A percentile compares a stretch with the other conserved stretches of the same genome.
phyloP scores from a whole-genome alignment of 2,888 invertebrate genomes.

The Opisthograptis luteolata region DNA sequence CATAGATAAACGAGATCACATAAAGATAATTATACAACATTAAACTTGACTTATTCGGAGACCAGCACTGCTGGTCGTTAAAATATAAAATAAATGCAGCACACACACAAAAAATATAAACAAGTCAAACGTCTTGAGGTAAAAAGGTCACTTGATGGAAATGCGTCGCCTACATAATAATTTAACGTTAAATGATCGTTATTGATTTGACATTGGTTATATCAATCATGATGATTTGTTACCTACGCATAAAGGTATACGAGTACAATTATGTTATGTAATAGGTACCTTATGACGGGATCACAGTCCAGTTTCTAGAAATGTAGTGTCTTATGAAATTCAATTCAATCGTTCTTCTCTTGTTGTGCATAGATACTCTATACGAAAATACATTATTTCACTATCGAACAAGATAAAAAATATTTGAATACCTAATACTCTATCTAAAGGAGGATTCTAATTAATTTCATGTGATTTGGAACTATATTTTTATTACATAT shows the following conservation, averaged over 20 bases:
- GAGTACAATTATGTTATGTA: too few species aligned
- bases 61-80: too few species aligned
- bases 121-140: slow-evolving; percentile 28
- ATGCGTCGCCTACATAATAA: slow-evolving; percentile 56
- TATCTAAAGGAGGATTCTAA: not conserved
- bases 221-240: slow-evolving; percentile 57
- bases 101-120: slow-evolving; percentile 13
- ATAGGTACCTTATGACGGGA: not conserved
- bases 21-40: not conserved
- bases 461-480: too few species aligned
- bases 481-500: too few species aligned
- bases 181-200: slow-evolving; percentile 53
- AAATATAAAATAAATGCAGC: not conserved
- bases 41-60: not conserved
- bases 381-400: too few species aligned
- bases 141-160: slow-evolving; percentile 48
- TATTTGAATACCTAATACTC: not conserved
- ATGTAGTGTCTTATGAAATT: slow-evolving; percentile 12
- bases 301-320: slow-evolving; percentile 11
- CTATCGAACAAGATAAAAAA: too few species aligned
- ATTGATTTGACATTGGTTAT: slow-evolving; percentile 73
- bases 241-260: slow-evolving; percentile 6
- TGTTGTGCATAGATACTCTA: too few species aligned
- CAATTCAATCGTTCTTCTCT: not conserved
- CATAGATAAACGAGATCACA: too few species aligned